Evolutionary conservation across 1,140 invertebrate species (phyloP).

Genomic region (Agrilus planipennis): DNA sequence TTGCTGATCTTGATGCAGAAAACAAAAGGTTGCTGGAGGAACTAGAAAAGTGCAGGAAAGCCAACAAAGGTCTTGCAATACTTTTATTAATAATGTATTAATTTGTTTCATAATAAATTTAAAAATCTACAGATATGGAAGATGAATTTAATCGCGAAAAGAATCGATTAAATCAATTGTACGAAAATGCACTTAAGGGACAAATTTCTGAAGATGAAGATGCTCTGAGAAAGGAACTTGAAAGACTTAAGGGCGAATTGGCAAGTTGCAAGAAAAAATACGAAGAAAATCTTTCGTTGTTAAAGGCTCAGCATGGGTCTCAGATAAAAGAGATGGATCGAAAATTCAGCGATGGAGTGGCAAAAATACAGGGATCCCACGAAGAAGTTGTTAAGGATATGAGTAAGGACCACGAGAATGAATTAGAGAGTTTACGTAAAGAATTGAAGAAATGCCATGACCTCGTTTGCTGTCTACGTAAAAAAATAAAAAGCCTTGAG

Average conservation of each 20-base stretch:
- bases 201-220: conserved; percentile 11
- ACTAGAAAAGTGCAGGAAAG: no score
- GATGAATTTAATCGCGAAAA: no score
- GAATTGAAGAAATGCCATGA: conserved; percentile 10
- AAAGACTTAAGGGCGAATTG: conserved; percentile 11
- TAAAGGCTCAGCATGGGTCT: conserved; percentile 19
- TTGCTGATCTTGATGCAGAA: conserved; percentile 10
- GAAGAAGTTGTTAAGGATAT: conserved; percentile 15
- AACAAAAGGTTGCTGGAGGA: conserved; percentile 12
- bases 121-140: no score
- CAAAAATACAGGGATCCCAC: conserved; percentile 19
- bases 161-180: background rate
- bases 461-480: no score
- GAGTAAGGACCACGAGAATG: conserved; percentile 14
- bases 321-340: conserved; percentile 18
- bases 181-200: background rate
- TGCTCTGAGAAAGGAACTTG: background rate
- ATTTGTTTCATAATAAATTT: no score
- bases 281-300: conserved; percentile 12
- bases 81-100: no score
- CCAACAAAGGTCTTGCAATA: no score
- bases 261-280: conserved; percentile 19
- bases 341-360: conserved; percentile 18
- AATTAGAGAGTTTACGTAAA: conserved; percentile 14
- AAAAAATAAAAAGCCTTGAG: conserved; percentile 1